phyloP scores from a whole-genome alignment of 2,888 invertebrate genomes.

The Cepaea hortensis region DNA sequence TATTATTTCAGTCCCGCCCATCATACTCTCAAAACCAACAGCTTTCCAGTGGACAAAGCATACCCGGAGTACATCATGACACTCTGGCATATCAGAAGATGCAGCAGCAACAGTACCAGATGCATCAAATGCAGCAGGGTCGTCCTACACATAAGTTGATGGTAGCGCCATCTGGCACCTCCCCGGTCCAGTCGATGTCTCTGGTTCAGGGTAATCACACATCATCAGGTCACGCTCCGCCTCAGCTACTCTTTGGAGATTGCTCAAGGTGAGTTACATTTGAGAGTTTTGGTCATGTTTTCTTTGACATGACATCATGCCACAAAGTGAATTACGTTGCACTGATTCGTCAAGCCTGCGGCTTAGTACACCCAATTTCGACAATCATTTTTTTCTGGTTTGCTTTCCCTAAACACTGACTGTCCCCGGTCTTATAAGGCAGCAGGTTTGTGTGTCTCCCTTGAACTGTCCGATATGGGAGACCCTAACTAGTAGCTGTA shows the following conservation, averaged over 20 bases:
- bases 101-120: conserved; percentile 37
- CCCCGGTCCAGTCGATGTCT: conserved; percentile 29
- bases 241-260: conserved; percentile 37
- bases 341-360: too few relatives aligned
- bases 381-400: too few relatives aligned
- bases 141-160: conserved; percentile 20
- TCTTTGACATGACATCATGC: too few relatives aligned
- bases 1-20: conserved; percentile 17
- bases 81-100: conserved; percentile 15
- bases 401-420: too few relatives aligned
- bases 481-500: too few relatives aligned
- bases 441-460: too few relatives aligned
- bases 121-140: conserved; percentile 34
- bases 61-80: not conserved
- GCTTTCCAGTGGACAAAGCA: not conserved
- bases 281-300: too few relatives aligned
- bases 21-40: conserved; percentile 4
- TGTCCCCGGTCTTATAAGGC: too few relatives aligned
- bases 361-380: too few relatives aligned
- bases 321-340: too few relatives aligned
- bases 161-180: not conserved
- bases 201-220: not conserved
- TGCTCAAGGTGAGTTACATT: conserved; percentile 17
- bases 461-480: too few relatives aligned
- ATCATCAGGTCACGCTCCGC: conserved; percentile 16